Percentiles rank a stretch among this genome's conserved stretches.
Evolutionary conservation across 2,888 invertebrate genomes (phyloP).

Genomic region (Lobophora halterata): DNA sequence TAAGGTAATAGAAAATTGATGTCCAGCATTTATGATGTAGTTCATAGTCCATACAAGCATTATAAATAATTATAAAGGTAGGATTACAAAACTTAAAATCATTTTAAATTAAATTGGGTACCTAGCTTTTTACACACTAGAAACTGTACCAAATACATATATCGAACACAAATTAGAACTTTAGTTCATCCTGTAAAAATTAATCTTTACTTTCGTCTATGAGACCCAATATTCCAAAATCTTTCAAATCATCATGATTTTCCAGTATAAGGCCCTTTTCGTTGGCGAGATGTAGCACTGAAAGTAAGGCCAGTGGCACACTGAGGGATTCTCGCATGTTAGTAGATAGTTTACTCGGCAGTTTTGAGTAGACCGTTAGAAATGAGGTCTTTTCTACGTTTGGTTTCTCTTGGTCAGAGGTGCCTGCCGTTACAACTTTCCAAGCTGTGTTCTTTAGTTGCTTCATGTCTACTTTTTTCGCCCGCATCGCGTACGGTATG

Average conservation of each 20-base stretch:
- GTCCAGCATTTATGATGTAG: conserved; percentile 9
- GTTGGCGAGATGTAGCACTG: conserved; percentile 91
- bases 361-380: conserved; percentile 74
- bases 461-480: conserved; percentile 93
- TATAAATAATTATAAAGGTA: no score
- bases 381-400: conserved; percentile 75
- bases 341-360: conserved; percentile 80
- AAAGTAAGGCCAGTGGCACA: conserved; percentile 88
- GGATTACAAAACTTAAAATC: no score
- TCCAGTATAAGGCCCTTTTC: conserved; percentile 84
- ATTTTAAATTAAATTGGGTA: no score
- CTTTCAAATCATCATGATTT: conserved; percentile 71
- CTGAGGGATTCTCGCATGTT: conserved; percentile 87
- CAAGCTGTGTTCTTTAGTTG: conserved; percentile 89
- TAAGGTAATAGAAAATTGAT: conserved; percentile 3
- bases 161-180: conserved; percentile 4
- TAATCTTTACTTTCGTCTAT: no score
- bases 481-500: conserved; percentile 89
- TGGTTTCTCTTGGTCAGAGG: conserved; percentile 51
- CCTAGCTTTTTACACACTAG: no score
- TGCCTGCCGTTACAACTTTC: conserved; percentile 77
- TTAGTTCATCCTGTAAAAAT: no score
- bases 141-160: background rate
- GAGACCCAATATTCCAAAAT: conserved; percentile 74
- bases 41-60: background rate